Evolutionary conservation across 92 coral and sea anemone genomes (phyloP), one percentile per base, ranked within the genome.

Genomic region (Virgularia gustaviana): DNA sequence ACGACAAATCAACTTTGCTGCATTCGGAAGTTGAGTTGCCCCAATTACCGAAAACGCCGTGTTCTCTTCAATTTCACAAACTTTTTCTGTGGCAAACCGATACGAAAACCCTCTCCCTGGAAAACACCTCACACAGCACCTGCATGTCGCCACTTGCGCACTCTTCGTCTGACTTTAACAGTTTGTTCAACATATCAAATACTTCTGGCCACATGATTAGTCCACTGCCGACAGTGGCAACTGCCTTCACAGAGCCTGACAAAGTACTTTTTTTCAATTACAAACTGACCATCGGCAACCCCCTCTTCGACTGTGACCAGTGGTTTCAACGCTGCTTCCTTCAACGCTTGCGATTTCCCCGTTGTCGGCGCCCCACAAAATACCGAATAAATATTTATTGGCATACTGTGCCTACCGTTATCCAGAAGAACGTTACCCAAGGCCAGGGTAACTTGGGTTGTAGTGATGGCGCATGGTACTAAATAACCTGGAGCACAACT

Each of bases 401-500:
- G 47, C 47, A 41, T 41, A n/a, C 9, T 9, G n/a, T 41, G 47
- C 9, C n/a, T n/a, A 9, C 47, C 47, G n/a, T 41, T 41, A 9
- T n/a, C n/a, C n/a, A 41, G 47, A 9, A 41, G n/a, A 41, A 41
- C 47, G 9, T 41, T 41, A n/a, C n/a, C n/a, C 9, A 41, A n/a
- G n/a, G 47, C 47, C 9, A 41, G 47, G 9, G 47, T 41, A n/a
- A 41, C 9, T n/a, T 9, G 9, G 47, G 47, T 41, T 41, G 47
- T 9, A 9, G 47, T 72, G 31, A 72, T 20, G 28, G 57, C 27
- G 25, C 78, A 49, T 2, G 78, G 27, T 18, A n/a, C n/a, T n/a
- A n/a, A n/a, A n/a, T n/a, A 73, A 39, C 28, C 71, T 20, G 66
- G 34, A 27, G 35, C 42, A 19, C 65, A 52, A 15, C 78, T 72